Percentiles rank a stretch among this genome's conserved stretches.
These are phyloP conservation scores for Noctua pronuba DNA, from an alignment of 2,888 invertebrate genomes.

Conservation along the genomic window DNA sequence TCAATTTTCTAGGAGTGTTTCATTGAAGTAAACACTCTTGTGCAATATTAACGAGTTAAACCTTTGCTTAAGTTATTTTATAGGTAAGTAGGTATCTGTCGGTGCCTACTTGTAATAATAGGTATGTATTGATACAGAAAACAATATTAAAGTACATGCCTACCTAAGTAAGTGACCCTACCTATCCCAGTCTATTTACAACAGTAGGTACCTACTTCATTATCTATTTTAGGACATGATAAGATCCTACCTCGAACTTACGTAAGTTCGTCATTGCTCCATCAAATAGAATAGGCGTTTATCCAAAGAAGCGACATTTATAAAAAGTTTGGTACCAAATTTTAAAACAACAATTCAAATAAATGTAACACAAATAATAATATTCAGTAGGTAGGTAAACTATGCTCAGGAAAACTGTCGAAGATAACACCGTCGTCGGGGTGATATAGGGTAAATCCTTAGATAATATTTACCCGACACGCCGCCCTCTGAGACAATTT, in stretches of 20 bases:
- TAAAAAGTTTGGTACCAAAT: not conserved
- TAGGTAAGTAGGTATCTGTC: not conserved
- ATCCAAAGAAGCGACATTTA: not conserved
- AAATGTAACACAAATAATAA: not conserved
- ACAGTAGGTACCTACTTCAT: not conserved
- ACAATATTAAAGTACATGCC: not conserved
- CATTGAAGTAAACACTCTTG: constrained; percentile 53
- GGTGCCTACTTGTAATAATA: not conserved
- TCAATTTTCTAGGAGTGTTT: constrained; percentile 60
- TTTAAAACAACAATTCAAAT: not conserved
- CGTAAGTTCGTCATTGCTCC: not conserved
- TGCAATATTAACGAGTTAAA: constrained; percentile 45
- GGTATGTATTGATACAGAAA: not conserved
- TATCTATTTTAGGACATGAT: not conserved
- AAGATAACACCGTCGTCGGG: constrained; percentile 32
- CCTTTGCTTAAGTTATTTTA: constrained; percentile 19
- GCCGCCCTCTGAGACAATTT: constrained; percentile 60
- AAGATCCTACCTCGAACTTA: not conserved
- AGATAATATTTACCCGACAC: constrained; percentile 55
- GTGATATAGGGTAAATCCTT: constrained; percentile 65
- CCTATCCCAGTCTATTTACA: not conserved
- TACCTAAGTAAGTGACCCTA: not conserved
- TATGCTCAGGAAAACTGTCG: constrained; percentile 25
- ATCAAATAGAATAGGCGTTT: constrained; percentile 3
- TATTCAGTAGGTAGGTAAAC: not conserved